Evolutionary conservation across 1,140 invertebrate species (phyloP), one percentile per base, ranked within the genome.

Genomic region (Microplitis demolitor): DNA sequence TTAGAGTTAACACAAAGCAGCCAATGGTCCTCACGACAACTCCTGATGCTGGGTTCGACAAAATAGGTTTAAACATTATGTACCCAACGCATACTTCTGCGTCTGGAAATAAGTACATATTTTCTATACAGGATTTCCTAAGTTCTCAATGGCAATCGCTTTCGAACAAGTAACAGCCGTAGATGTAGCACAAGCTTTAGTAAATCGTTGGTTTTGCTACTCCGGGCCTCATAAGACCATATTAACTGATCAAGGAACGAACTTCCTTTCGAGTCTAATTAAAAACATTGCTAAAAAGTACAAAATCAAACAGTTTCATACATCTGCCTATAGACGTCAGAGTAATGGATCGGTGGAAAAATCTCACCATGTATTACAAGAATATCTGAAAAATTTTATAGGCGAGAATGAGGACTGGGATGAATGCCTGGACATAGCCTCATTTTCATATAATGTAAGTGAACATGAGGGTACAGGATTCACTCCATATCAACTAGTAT

Each of bases 181-280:
- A 60, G 75, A 74, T 53, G 71, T 80, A 53, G 75, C 79, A 4
- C 39, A 77, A 34, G 71, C 39, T 5, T 73, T 82, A 4, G 69
- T 81, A 4, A 67, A 71, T 6, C 34, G 77, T 14, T 71, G 77
- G n/a, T 77, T 84, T 51, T 74, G 64, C 33, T 68, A 64, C 6
- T 82, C 74, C 61, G 79, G 78, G 60, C 74, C 78, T 37, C 79
- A 79, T 6, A 69, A 76, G 24, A 54, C 35, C 3, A 76, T 81
- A n/a, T 16, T 82, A 35, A 77, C 79, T 0, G 79, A 82, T 71
- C 75, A 80, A 78, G 81, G 78, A 9, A 24, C 3, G 62, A 80
- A 69, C 78, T 81, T 69, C 66, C 8, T 70, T 4, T 70, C 63
- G 31, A 66, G 73, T 2, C 11, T 80, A 6, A 69, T 83, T 9